Evolutionary conservation across 2,888 invertebrate species (phyloP).

Genomic region (Lordiphosa fenestrarum): DNA sequence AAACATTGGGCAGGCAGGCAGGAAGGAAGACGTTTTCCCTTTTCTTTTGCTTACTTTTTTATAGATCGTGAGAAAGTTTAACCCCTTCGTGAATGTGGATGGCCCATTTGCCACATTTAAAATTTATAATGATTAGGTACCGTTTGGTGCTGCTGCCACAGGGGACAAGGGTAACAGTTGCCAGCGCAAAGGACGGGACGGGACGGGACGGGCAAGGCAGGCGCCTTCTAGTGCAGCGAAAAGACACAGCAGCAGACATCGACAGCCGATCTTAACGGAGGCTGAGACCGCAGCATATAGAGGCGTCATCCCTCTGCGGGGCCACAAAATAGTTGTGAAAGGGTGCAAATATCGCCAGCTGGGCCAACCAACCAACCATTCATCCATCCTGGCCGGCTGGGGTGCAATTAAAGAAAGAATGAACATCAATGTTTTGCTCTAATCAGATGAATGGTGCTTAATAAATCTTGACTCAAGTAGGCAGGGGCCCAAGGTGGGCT

Average conservation of each 20-base stretch:
- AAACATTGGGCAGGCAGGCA: constrained; percentile 6
- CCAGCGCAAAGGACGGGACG: no score
- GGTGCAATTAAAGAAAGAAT: neutral
- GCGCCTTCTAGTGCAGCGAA: constrained; percentile 58
- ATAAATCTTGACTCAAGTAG: no score
- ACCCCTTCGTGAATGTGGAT: constrained; percentile 60
- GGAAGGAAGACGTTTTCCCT: constrained; percentile 37
- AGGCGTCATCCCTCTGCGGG: constrained; percentile 62
- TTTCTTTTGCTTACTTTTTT: constrained; percentile 31
- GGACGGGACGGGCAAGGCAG: no score
- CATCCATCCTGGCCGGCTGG: neutral
- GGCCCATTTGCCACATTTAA: constrained; percentile 60
- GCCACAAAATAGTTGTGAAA: no score
- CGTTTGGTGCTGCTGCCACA: constrained; percentile 23
- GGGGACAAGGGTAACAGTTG: constrained; percentile 58
- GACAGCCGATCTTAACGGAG: constrained; percentile 22
- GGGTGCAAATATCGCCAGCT: no score
- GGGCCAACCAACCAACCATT: neutral
- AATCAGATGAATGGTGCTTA: no score
- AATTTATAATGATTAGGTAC: constrained; percentile 72
- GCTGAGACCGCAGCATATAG: constrained; percentile 40
- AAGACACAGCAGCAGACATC: constrained; percentile 43
- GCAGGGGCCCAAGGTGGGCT: no score
- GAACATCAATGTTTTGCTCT: no score
- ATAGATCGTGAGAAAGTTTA: constrained; percentile 72